Evolutionary conservation across 2,113 vertebrate species (phyloP).

Genomic region (Parotia lawesii): DNA sequence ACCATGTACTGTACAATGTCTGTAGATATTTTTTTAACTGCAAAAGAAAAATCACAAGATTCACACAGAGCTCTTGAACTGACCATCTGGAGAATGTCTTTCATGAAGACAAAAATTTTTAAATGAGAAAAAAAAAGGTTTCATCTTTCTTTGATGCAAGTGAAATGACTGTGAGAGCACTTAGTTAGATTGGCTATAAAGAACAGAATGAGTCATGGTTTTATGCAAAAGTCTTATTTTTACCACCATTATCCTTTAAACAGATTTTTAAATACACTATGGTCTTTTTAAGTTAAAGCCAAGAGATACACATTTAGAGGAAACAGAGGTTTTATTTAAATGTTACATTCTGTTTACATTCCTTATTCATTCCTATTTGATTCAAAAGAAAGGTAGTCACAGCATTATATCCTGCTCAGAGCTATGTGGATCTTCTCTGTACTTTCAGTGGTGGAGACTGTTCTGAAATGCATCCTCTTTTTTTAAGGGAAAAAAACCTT

Average conservation of each 20-base stretch:
- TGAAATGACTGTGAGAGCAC: not conserved
- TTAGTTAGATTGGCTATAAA: not conserved
- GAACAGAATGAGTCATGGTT: not conserved
- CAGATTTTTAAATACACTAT: not conserved
- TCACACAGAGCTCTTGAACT: slow-evolving; percentile 66
- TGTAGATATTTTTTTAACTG: slow-evolving; percentile 88
- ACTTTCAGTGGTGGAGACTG: not conserved
- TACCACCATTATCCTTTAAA: not conserved
- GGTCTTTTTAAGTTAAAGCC: not conserved
- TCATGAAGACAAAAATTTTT: slow-evolving; percentile 37
- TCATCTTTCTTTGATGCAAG: not conserved
- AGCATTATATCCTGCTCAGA: not conserved
- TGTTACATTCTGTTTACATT: not conserved
- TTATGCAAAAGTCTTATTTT: not conserved
- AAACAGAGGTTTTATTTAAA: not conserved
- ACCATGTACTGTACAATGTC: slow-evolving; percentile 85
- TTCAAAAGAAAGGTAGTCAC: not conserved
- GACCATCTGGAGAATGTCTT: slow-evolving; percentile 68
- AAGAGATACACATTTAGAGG: not conserved
- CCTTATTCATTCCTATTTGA: not conserved
- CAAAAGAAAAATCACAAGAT: slow-evolving; percentile 64
- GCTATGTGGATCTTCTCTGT: not conserved
- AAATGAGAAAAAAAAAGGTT: not conserved
- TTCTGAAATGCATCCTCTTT: not conserved
- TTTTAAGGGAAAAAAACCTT: accelerated